Conservation (phyloP, 2,888 invertebrate species). For the Vesta saturnalis region DNA sequence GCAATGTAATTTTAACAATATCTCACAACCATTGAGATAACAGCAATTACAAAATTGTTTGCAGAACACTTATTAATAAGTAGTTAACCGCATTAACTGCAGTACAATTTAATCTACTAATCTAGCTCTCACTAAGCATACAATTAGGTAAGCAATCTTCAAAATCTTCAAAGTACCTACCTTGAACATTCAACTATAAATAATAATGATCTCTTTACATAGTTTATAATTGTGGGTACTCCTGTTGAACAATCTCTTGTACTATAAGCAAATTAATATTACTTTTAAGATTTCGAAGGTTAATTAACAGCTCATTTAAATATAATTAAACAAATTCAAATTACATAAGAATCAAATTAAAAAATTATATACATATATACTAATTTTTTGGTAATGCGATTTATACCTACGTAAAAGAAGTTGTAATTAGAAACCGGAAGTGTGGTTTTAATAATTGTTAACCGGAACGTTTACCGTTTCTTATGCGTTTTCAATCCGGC, state of each 20-base stretch:
- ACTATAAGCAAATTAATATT: constrained; percentile 3
- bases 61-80: background rate
- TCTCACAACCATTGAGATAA: no score
- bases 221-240: constrained; percentile 1
- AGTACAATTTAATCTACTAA: background rate
- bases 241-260: background rate
- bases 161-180: background rate
- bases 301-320: background rate
- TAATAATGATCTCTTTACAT: background rate
- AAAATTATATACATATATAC: background rate
- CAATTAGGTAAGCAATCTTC: background rate
- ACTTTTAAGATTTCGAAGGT: background rate
- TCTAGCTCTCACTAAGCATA: background rate
- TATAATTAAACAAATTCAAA: constrained; percentile 7
- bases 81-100: background rate
- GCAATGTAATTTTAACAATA: no score
- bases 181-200: constrained; percentile 5
- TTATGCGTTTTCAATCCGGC: constrained; percentile 10
- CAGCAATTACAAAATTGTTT: background rate
- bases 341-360: constrained; percentile 13
- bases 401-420: background rate
- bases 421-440: constrained; percentile 8
- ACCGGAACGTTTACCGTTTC: constrained; percentile 15
- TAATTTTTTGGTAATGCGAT: constrained; percentile 5
- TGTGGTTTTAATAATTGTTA: constrained; percentile 4